Evolutionary conservation across 1,140 invertebrate genomes (phyloP).

Genomic region (Eurosta solidaginis): DNA sequence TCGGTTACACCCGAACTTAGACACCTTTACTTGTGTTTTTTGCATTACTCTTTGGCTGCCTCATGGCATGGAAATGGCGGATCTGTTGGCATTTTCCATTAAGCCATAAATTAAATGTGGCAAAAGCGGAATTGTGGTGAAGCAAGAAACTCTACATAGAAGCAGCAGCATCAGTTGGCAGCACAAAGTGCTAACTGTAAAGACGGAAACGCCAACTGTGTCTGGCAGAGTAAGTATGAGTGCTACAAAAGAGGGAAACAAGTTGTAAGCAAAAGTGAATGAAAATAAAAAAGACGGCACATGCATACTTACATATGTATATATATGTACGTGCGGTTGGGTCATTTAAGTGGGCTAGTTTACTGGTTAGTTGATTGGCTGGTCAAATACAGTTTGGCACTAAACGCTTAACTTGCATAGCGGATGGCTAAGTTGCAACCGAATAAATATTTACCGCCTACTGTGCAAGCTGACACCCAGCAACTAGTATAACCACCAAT

Average conservation of each 20-base stretch:
- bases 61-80: not conserved
- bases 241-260: not conserved
- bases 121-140: conserved; percentile 22
- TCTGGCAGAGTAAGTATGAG: not conserved
- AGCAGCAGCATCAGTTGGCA: not conserved
- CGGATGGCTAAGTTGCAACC: not conserved
- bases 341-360: not conserved
- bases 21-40: too few relatives aligned
- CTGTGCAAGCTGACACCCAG: not conserved
- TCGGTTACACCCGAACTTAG: too few relatives aligned
- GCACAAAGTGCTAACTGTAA: not conserved
- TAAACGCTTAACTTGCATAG: not conserved
- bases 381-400: conserved; percentile 1
- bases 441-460: not conserved
- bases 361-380: conserved; percentile 5
- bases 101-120: conserved; percentile 32
- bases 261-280: not conserved
- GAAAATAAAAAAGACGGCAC: not conserved
- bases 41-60: not conserved
- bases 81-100: conserved; percentile 30
- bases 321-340: not conserved
- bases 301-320: too few relatives aligned
- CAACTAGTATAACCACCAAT: too few relatives aligned
- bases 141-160: not conserved
- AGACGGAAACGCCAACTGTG: conserved; percentile 8